Conservation (phyloP, 2,797 vertebrate genomes). For the Dendrocincla tyrannina region DNA sequence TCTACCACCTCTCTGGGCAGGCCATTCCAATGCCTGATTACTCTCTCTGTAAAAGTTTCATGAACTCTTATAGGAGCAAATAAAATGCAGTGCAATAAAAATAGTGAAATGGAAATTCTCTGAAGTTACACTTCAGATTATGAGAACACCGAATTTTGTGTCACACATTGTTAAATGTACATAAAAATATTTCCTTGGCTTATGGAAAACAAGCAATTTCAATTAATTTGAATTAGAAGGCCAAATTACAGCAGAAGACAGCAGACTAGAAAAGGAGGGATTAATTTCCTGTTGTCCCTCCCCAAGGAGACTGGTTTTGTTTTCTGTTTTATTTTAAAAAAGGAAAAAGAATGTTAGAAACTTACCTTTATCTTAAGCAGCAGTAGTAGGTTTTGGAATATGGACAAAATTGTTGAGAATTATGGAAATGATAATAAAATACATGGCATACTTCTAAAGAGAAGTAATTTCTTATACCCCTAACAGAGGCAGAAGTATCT, state of each 20-base stretch:
- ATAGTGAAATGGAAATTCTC: neutral
- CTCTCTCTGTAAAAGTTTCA: neutral
- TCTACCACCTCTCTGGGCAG: too few relatives aligned
- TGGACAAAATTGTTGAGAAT: neutral
- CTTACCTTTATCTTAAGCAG: conserved; percentile 21
- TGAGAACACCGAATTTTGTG: neutral
- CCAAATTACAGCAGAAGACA: neutral
- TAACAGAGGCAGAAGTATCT: neutral
- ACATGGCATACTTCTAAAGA: neutral
- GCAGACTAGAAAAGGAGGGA: neutral
- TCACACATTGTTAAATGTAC: neutral
- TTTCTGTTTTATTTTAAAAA: neutral
- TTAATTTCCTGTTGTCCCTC: neutral
- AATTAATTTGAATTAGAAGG: neutral
- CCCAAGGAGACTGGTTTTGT: neutral
- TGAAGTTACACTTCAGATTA: neutral
- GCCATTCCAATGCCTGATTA: too few relatives aligned
- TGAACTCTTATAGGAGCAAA: neutral
- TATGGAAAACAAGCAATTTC: neutral
- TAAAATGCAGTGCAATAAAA: neutral
- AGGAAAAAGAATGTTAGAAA: neutral
- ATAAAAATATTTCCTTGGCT: neutral
- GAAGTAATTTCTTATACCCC: neutral
- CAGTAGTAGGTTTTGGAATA: neutral
- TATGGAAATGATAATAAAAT: neutral